Conservation (phyloP, 2,888 invertebrate genomes). For the Pecten maximus region DNA sequence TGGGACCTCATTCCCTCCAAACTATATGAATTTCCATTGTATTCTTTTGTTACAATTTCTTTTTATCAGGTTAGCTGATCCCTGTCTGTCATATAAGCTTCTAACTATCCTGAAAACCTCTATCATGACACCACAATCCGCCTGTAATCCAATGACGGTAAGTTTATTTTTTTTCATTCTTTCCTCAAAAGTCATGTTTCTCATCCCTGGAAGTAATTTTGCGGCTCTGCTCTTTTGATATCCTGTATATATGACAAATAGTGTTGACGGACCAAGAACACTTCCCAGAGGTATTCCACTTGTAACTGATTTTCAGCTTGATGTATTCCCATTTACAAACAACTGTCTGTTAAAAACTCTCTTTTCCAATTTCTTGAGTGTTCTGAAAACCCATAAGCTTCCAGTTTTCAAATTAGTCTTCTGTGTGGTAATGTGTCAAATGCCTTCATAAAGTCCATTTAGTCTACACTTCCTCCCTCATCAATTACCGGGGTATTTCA, state of each 20-base stretch:
- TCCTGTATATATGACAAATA: neutral
- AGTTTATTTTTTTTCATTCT: too few relatives aligned
- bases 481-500: neutral
- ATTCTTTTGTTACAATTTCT: too few relatives aligned
- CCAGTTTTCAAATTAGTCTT: neutral
- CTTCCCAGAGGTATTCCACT: slow-evolving; percentile 1
- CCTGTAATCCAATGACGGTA: too few relatives aligned
- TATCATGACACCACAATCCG: too few relatives aligned
- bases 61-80: too few relatives aligned
- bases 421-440: slow-evolving; percentile 36
- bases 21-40: too few relatives aligned
- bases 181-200: too few relatives aligned
- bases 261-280: neutral
- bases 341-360: neutral
- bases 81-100: too few relatives aligned
- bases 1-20: too few relatives aligned
- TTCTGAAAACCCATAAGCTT: neutral
- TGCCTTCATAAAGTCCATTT: slow-evolving; percentile 1
- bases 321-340: neutral
- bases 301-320: neutral
- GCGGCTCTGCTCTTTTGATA: neutral
- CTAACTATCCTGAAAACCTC: too few relatives aligned
- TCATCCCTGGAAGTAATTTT: too few relatives aligned
- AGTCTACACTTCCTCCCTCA: neutral
- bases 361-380: neutral